These are phyloP conservation scores for Pseudorectes ferrugineus DNA, from an alignment of 2,113 vertebrate species.

Conservation along the genomic window DNA sequence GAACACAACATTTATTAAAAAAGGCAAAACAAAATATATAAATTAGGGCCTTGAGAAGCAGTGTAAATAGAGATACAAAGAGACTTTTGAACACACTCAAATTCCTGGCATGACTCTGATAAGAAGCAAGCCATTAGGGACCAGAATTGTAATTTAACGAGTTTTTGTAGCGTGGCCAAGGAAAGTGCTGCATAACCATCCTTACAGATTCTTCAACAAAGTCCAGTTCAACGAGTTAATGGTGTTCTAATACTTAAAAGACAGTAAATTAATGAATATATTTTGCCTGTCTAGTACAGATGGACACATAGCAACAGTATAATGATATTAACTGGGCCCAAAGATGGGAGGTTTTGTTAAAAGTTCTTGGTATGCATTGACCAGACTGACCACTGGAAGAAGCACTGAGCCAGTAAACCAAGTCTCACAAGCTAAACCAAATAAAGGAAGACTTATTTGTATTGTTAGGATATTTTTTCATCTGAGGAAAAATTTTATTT, in stretches of 20 bases:
- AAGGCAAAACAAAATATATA: neutral
- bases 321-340: neutral
- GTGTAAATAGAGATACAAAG: neutral
- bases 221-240: neutral
- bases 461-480: neutral
- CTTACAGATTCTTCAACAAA: neutral
- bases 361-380: neutral
- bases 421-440: neutral
- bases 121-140: neutral
- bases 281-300: neutral
- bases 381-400: neutral
- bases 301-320: neutral
- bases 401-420: neutral
- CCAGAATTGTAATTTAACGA: neutral
- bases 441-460: neutral
- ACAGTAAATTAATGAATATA: neutral
- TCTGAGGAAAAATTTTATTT: neutral
- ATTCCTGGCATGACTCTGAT: conserved; percentile 26
- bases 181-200: neutral
- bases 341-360: neutral
- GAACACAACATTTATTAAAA: neutral
- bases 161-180: neutral
- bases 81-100: neutral
- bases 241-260: neutral
- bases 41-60: neutral